Conservation (phyloP, 2,113 vertebrate genomes). For the Vidua chalybeata region DNA sequence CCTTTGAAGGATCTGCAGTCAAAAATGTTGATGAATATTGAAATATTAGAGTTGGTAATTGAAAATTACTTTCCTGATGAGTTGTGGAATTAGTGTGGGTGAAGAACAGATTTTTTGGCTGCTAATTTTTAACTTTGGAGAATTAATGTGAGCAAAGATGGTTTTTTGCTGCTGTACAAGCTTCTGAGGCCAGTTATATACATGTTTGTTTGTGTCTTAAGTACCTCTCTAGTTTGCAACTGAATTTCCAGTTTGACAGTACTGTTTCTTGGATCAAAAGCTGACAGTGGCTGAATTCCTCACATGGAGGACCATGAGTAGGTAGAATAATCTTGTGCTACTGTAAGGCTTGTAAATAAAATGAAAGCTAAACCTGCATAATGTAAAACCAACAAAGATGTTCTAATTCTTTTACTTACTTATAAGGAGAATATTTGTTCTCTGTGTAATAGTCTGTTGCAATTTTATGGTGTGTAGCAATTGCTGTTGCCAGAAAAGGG, state of each 20-base stretch:
- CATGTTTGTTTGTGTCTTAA: background rate
- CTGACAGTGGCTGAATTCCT: background rate
- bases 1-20: background rate
- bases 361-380: background rate
- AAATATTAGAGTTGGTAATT: background rate
- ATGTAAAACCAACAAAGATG: background rate
- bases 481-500: background rate
- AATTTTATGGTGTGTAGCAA: background rate
- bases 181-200: background rate
- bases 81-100: background rate
- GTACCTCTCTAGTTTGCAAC: background rate
- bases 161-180: background rate
- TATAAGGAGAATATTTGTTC: background rate
- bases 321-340: background rate
- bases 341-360: background rate
- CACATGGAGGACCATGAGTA: background rate
- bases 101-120: background rate
- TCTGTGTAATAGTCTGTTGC: background rate
- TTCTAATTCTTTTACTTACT: background rate
- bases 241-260: background rate
- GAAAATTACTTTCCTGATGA: background rate
- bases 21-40: background rate
- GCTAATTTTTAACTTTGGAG: background rate
- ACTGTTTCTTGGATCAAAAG: background rate
- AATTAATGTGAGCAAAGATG: background rate